A percentile compares a stretch with the other conserved stretches of the same genome.
phyloP scores from a whole-genome alignment of 2,888 invertebrate species.

The Anoplius nigerrimus region DNA sequence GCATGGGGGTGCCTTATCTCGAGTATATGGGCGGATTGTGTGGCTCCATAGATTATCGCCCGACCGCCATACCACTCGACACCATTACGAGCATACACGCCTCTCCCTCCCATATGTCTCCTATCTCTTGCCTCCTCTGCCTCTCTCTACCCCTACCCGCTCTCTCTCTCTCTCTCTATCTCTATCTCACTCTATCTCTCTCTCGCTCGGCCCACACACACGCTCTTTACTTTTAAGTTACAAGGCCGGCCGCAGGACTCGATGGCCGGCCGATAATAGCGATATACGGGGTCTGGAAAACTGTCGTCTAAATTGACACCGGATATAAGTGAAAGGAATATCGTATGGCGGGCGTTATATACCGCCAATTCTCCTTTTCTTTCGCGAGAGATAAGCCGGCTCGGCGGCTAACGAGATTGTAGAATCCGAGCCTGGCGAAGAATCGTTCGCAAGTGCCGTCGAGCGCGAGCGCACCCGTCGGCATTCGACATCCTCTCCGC shows the following conservation, averaged over 20 bases:
- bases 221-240: slow-evolving; percentile 23
- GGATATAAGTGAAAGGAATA: neutral
- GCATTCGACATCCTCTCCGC: neutral
- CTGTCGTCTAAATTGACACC: neutral
- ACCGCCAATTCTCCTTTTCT: too few relatives aligned
- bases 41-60: slow-evolving; percentile 44
- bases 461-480: neutral
- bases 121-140: slow-evolving; percentile 11
- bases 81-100: slow-evolving; percentile 21
- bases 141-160: neutral
- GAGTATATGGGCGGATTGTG: slow-evolving; percentile 66
- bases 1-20: slow-evolving; percentile 64
- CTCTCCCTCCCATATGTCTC: slow-evolving; percentile 25
- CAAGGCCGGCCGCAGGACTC: neutral
- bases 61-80: slow-evolving; percentile 38
- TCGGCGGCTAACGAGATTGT: too few relatives aligned
- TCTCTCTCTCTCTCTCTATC: neutral
- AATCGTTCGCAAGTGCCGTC: too few relatives aligned
- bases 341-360: too few relatives aligned
- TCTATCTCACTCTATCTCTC: slow-evolving; percentile 2
- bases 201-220: neutral
- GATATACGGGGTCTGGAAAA: neutral
- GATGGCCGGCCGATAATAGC: neutral
- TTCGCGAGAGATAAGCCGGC: too few relatives aligned
- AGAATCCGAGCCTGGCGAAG: too few relatives aligned